Evolutionary conservation across 2,113 vertebrate genomes (phyloP), one percentile per base, ranked within the genome.

Genomic region (Menidia beryllina): DNA sequence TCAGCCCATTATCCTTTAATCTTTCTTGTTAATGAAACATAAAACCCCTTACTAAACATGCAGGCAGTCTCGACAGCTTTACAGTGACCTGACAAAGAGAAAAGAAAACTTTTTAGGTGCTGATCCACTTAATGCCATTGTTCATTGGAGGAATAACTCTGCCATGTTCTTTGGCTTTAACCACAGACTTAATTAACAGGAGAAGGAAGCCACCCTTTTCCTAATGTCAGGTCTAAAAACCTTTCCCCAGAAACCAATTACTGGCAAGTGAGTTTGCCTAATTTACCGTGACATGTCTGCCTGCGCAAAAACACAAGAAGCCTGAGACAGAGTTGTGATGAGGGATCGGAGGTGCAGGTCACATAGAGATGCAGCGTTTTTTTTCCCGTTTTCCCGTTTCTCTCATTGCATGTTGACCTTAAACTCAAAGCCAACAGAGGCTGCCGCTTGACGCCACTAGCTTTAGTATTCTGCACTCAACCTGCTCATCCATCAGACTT

Each of bases 181-280:
- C 80, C 72, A 70, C 70, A 36, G 70, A 82, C 88, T 90, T 88
- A 88, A 90, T 90, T 89, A 91, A 85, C 76, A 57, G 72, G 74
- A 68, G 39, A 72, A 64, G 66, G 79, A 77, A 79, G 87, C 62
- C 84, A 82, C 84, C 88, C 72, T 89, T 87, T 89, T 79, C 77
- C 84, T 86, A 90, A 90, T 88, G 91, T 88, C 90, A 90, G 84
- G n/a, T 69, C 79, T 69, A 67, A 85, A 86, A 88, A 87, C 82
- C 89, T 88, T 82, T 90, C 79, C 86, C 77, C 64, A 72, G 86
- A 91, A 91, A 92, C 85, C 91, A 94, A 93, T 94, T 92, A 93
- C 88, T 78, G 79, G 70, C 21, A 8, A 87, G 75, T 84, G 82
- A 89, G 80, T 82, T 74, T 51, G 65, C 75, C 84, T 93, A 91